These are phyloP conservation scores for Drosophila robusta DNA, from an alignment of 2,888 invertebrate genomes.

Conservation along the genomic window DNA sequence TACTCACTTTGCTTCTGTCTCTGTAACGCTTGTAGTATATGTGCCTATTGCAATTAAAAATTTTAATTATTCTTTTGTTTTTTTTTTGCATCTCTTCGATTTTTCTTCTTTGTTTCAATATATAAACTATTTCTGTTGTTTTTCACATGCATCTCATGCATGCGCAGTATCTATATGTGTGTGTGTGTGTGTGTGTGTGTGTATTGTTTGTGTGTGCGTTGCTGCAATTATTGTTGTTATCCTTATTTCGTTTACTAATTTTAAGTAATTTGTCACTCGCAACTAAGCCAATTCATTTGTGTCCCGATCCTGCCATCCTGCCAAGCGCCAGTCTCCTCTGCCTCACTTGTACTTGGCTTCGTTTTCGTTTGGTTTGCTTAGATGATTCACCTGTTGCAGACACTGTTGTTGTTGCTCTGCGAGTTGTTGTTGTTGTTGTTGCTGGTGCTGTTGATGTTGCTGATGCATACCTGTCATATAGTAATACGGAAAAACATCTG, in stretches of 20 bases:
- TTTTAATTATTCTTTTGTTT: slow-evolving; percentile 30
- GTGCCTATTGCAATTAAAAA: slow-evolving; percentile 67
- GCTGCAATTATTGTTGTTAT: slow-evolving; percentile 39
- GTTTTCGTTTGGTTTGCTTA: slow-evolving; percentile 48
- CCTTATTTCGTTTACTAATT: slow-evolving; percentile 46
- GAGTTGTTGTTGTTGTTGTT: slow-evolving; percentile 46
- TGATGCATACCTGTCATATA: slow-evolving; percentile 70
- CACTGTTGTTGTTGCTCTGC: slow-evolving; percentile 42
- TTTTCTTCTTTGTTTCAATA: slow-evolving; percentile 27
- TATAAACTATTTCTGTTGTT: slow-evolving; percentile 44
- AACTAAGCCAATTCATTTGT: slow-evolving; percentile 30
- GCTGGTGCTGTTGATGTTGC: slow-evolving; percentile 48
- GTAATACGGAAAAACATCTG: slow-evolving; percentile 79
- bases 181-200: slow-evolving; percentile 38
- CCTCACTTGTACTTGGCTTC: slow-evolving; percentile 57
- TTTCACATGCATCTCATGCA: slow-evolving; percentile 38
- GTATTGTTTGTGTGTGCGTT: slow-evolving; percentile 36
- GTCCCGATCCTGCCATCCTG: slow-evolving; percentile 38
- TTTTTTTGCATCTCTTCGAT: slow-evolving; percentile 23
- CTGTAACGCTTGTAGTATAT: slow-evolving; percentile 41
- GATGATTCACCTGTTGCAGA: slow-evolving; percentile 42
- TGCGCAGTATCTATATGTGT: slow-evolving; percentile 28
- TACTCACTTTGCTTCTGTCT: slow-evolving; percentile 22
- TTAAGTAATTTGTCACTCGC: slow-evolving; percentile 59
- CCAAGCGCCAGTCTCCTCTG: slow-evolving; percentile 11